Evolutionary conservation across 2,797 vertebrate genomes (phyloP).

Genomic region (Holocentrus rufus): DNA sequence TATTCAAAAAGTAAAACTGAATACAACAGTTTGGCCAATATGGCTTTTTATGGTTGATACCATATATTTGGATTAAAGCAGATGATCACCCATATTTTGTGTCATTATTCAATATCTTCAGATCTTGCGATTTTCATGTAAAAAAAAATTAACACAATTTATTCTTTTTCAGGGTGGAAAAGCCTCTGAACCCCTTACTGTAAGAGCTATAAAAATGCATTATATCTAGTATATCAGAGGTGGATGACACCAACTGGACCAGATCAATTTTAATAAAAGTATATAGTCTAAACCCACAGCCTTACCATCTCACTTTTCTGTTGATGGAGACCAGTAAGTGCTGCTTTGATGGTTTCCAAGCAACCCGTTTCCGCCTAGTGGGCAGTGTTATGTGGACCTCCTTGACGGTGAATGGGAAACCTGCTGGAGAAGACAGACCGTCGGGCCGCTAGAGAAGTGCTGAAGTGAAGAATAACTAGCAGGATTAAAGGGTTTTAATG

Average conservation of each 20-base stretch:
- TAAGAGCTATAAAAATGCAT: too few species aligned
- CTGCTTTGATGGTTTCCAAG: conserved; percentile 59
- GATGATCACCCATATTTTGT: too few species aligned
- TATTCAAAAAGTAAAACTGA: too few species aligned
- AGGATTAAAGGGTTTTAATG: conserved; percentile 61
- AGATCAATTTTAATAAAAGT: too few species aligned
- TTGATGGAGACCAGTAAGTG: conserved; percentile 33
- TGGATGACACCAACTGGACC: neutral
- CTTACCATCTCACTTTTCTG: conserved; percentile 9
- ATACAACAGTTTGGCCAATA: too few species aligned
- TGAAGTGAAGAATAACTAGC: conserved; percentile 48
- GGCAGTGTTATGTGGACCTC: conserved; percentile 30
- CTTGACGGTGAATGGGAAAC: conserved; percentile 20
- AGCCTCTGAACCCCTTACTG: too few species aligned
- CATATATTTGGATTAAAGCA: too few species aligned
- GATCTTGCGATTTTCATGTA: too few species aligned
- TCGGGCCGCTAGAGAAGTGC: conserved; percentile 26
- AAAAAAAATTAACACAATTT: too few species aligned
- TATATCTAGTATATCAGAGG: neutral
- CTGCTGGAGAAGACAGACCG: conserved; percentile 20
- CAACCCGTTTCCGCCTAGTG: conserved; percentile 57
- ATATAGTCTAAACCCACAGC: neutral
- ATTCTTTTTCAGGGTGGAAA: too few species aligned
- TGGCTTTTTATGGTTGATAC: too few species aligned
- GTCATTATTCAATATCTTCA: too few species aligned